Base-by-base conservation (phyloP, 2,888 invertebrate species). In the Erpobdella octoculata region DNA sequence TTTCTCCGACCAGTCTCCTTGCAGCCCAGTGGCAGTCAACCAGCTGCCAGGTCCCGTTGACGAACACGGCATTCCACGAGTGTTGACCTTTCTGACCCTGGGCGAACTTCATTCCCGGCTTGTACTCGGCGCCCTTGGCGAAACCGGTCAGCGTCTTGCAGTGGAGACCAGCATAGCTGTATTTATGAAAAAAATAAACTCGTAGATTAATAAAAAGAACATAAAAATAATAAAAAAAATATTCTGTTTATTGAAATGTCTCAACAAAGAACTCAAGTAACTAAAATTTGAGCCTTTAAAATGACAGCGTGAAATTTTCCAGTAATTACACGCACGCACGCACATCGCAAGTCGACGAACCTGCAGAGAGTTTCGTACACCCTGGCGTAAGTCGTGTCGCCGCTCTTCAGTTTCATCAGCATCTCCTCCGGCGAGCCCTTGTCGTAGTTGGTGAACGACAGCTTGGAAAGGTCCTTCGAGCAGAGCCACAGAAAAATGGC, bases 11-110 rank as follows among this genome's bases (percentile, higher is more conserved):
- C 73, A 83, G 80, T 53, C 83, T 77, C n/a, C 83, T 77, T 4
- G 83, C 82, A 3, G 83, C 83, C 83, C 83, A 83, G 76, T 83
- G 83, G 59, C 82, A 82, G 75, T 83, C 83, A 8, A 83, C 80
- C 62, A 83, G 76, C 65, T 82, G 81, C 83, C 83, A 83, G 33
- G 80, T 80, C 9, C 81, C 82, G 53, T 82, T 80, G 73, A 83
- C 81, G 73, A 82, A 80, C n/a, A 83, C 82, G 25, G 83, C 81
- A 64, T 82, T 83, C 83, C 83, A 83, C 2, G 82, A 81, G 76
- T 83, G 83, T 75, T 82, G 81, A 73, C 81, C 82, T 70, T 69
- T 69, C 15, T 80, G 80, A 0, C 79, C 80, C 25, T 77, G 75
- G n/a, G 77, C 75, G 74, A 82, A 82, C 72, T 78, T 79, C 79